These are phyloP conservation scores for Aricia agestis DNA, from an alignment of 1,140 invertebrate species.

Conservation along the genomic window DNA sequence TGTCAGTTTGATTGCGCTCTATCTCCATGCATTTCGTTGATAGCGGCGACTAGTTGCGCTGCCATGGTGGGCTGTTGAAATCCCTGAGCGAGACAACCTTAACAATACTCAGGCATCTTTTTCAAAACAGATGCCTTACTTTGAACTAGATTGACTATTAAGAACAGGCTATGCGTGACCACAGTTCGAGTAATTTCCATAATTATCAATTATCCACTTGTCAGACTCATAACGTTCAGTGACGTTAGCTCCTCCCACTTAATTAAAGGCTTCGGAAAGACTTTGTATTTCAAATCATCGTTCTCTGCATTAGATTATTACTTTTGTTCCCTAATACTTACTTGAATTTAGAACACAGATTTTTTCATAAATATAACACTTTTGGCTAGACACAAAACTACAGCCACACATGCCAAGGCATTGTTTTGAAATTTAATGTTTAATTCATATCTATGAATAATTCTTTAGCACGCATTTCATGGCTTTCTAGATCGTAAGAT, in stretches of 20 bases:
- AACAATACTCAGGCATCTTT: too few relatives aligned
- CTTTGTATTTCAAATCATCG: not conserved
- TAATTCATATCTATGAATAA: too few relatives aligned
- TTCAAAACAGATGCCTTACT: not conserved
- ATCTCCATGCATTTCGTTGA: too few relatives aligned
- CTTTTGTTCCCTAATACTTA: not conserved
- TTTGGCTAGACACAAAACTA: too few relatives aligned
- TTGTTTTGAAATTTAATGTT: too few relatives aligned
- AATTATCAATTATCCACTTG: slow-evolving; percentile 1
- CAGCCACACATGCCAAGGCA: too few relatives aligned
- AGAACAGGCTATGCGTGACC: not conserved
- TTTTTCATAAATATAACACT: not conserved
- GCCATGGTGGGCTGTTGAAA: too few relatives aligned
- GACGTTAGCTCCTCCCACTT: not conserved
- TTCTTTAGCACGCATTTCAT: too few relatives aligned
- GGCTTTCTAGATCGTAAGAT: too few relatives aligned
- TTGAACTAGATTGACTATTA: not conserved
- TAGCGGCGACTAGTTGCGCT: too few relatives aligned
- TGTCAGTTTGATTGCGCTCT: too few relatives aligned
- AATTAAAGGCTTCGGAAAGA: not conserved
- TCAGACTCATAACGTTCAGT: not conserved
- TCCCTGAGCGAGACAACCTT: too few relatives aligned
- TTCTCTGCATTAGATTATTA: not conserved
- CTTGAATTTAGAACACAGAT: not conserved
- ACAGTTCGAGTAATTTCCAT: not conserved